Percentiles rank a stretch among this genome's conserved stretches.
These are phyloP conservation scores for Odontamblyopus lacepedii DNA, from an alignment of 2,797 vertebrate genomes.

Conservation along the genomic window DNA sequence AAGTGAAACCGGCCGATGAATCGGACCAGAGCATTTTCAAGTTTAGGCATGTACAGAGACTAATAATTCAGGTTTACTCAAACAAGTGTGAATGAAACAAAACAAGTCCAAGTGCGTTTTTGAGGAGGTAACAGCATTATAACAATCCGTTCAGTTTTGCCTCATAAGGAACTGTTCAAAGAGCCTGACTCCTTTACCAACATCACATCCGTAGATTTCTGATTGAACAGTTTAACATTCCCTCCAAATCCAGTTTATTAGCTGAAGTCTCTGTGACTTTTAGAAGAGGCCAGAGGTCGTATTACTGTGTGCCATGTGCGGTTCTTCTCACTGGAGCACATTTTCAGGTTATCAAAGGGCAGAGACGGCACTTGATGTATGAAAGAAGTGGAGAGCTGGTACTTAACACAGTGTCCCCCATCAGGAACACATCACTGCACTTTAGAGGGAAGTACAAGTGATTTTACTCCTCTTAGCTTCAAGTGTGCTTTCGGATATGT, in stretches of 20 bases:
- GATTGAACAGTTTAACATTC: not conserved
- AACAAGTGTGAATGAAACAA: too few relatives aligned
- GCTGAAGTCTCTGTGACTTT: not conserved
- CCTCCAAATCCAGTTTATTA: not conserved
- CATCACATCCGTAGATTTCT: not conserved
- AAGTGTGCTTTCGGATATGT: constrained; percentile 10
- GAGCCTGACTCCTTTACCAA: too few relatives aligned
- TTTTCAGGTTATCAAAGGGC: constrained; percentile 50
- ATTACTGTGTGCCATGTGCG: constrained; percentile 19
- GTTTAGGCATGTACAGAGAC: too few relatives aligned
- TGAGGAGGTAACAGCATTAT: too few relatives aligned
- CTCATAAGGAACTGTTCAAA: too few relatives aligned
- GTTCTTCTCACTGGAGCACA: constrained; percentile 26
- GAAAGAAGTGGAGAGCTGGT: constrained; percentile 51
- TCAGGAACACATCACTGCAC: constrained; percentile 47
- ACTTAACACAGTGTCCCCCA: constrained; percentile 57
- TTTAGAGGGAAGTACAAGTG: constrained; percentile 7
- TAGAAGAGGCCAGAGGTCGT: not conserved
- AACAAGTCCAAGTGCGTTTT: too few relatives aligned
- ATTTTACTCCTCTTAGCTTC: constrained; percentile 21
- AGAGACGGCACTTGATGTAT: constrained; percentile 42
- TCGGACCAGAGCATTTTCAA: too few relatives aligned
- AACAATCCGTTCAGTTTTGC: too few relatives aligned
- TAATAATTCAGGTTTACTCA: too few relatives aligned
- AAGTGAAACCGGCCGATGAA: too few relatives aligned